Percentiles rank a stretch among this genome's conserved stretches.
Conservation (phyloP, 2,888 invertebrate species). For the Coelopa pilipes region DNA sequence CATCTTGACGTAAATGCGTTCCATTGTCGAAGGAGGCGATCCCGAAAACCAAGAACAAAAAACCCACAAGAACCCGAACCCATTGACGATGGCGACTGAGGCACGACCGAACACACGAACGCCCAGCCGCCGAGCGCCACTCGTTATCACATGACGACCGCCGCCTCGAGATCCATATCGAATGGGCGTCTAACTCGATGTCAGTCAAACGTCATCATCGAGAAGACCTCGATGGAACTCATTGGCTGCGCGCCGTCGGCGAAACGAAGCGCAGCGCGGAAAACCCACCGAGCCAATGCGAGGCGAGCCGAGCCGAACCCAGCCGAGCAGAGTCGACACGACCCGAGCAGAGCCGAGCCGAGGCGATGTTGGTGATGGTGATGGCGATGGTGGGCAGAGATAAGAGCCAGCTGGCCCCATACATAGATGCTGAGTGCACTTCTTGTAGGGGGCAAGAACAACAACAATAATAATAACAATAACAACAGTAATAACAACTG, state of each 20-base stretch:
- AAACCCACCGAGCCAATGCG: neutral
- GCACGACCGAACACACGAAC: neutral
- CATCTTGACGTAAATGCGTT: too few relatives aligned
- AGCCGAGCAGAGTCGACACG: neutral
- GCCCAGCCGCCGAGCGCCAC: neutral
- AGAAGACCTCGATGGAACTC: neutral
- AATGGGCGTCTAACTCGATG: conserved; percentile 8
- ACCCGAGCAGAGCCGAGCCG: neutral
- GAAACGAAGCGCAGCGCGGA: neutral
- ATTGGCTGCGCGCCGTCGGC: neutral
- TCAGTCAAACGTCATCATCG: conserved; percentile 16
- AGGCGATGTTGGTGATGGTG: neutral
- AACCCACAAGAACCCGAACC: too few relatives aligned
- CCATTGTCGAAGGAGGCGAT: too few relatives aligned
- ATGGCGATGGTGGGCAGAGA: neutral
- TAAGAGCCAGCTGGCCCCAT: conserved; percentile 10
- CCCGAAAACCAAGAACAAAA: too few relatives aligned
- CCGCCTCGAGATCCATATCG: neutral
- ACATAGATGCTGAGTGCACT: conserved; percentile 11
- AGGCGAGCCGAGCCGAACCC: neutral
- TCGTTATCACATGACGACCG: too few relatives aligned
- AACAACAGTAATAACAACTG: neutral
- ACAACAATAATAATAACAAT: neutral
- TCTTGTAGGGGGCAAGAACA: conserved; percentile 16
- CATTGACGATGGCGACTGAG: too few relatives aligned